Conservation (phyloP, 2,888 invertebrate genomes). For the Aproaerema taeniolella region DNA sequence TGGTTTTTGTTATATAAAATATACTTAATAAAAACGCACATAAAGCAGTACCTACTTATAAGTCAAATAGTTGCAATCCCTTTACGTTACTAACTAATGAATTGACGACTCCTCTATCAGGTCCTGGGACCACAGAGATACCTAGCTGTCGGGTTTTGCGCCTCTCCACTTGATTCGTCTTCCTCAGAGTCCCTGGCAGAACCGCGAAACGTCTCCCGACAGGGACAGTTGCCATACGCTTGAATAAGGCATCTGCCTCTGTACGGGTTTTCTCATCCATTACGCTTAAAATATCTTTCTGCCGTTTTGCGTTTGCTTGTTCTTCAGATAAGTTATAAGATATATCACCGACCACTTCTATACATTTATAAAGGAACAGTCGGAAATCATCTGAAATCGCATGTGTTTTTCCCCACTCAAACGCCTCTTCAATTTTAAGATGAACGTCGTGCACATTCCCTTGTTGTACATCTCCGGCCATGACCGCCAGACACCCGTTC, state of each 20-base stretch:
- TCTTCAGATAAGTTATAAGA: neutral
- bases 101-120: no score
- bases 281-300: neutral
- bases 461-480: constrained; percentile 20
- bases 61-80: no score
- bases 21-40: no score
- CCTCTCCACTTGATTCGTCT: neutral
- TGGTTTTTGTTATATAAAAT: no score
- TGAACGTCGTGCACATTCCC: constrained; percentile 19
- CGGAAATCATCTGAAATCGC: neutral
- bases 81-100: no score
- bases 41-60: no score
- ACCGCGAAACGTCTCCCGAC: neutral
- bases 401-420: neutral
- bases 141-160: neutral
- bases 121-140: neutral
- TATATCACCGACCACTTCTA: neutral
- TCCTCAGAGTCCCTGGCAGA: neutral
- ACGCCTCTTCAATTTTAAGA: constrained; percentile 2
- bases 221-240: neutral
- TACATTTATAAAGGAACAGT: neutral
- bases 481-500: constrained; percentile 15
- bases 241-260: neutral
- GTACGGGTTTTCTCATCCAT: neutral
- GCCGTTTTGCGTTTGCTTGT: neutral